Evolutionary conservation across 2,888 invertebrate species (phyloP).

Genomic region (Tachina lurida): DNA sequence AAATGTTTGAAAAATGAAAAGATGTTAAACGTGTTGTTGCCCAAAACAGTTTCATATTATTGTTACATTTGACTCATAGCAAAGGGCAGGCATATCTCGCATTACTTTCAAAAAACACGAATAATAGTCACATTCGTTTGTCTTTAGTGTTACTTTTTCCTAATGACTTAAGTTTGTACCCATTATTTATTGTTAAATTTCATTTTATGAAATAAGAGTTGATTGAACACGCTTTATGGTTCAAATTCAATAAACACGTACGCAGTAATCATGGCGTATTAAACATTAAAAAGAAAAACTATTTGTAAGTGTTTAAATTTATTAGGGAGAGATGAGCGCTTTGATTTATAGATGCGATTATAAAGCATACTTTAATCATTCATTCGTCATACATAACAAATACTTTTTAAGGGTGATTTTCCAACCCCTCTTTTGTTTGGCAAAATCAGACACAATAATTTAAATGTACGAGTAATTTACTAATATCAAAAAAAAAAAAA

Average conservation of each 20-base stretch:
- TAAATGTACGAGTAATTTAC: slow-evolving; percentile 17
- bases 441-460: slow-evolving; percentile 26
- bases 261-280: neutral
- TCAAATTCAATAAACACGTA: slow-evolving; percentile 22
- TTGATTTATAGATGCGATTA: slow-evolving; percentile 20
- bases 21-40: slow-evolving; percentile 18
- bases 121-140: slow-evolving; percentile 24
- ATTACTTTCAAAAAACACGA: neutral
- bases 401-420: slow-evolving; percentile 8
- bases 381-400: neutral
- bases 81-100: neutral
- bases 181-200: slow-evolving; percentile 26
- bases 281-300: neutral
- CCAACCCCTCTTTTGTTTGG: neutral
- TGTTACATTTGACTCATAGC: neutral
- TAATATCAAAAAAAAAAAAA: slow-evolving; percentile 7
- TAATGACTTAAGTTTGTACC: slow-evolving; percentile 34
- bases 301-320: slow-evolving; percentile 6
- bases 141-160: slow-evolving; percentile 4
- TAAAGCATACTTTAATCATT: neutral
- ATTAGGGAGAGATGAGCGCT: slow-evolving; percentile 15
- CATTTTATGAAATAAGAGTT: slow-evolving; percentile 50
- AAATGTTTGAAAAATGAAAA: neutral
- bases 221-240: slow-evolving; percentile 43
- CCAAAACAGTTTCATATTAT: slow-evolving; percentile 30